Percentiles rank a stretch among this genome's conserved stretches.
These are phyloP conservation scores for Leptonema lineaticorne DNA, from an alignment of 1,140 invertebrate species.

Conservation along the genomic window DNA sequence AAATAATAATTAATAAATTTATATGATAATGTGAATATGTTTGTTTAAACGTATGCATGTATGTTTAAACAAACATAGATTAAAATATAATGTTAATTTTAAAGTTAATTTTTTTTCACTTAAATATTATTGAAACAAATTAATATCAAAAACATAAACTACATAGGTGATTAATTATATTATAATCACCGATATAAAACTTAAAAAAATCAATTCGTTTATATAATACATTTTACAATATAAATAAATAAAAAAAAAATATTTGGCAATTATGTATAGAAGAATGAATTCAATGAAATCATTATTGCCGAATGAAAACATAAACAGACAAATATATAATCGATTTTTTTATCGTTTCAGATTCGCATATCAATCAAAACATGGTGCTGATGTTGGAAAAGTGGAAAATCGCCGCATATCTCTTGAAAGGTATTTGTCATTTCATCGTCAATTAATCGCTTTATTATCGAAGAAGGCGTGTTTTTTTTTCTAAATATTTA, in stretches of 20 bases:
- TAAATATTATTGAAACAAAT: too few species aligned
- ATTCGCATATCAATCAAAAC: slow-evolving; percentile 3
- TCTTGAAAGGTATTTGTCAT: slow-evolving; percentile 1
- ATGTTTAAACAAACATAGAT: too few species aligned
- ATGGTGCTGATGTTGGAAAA: neutral
- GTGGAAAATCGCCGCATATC: neutral
- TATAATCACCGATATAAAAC: neutral
- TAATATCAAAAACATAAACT: too few species aligned
- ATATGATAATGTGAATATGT: too few species aligned
- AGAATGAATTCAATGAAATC: neutral
- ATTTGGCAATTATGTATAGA: neutral
- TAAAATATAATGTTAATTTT: too few species aligned
- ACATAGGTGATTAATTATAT: neutral
- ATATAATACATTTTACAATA: neutral
- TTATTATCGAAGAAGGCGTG: neutral
- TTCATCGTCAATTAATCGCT: neutral
- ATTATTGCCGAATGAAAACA: neutral
- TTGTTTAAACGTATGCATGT: too few species aligned
- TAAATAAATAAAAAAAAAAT: neutral
- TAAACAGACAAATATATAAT: neutral
- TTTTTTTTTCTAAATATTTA: neutral
- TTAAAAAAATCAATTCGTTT: neutral
- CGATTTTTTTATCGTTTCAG: slow-evolving; percentile 1
- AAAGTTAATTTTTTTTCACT: too few species aligned
- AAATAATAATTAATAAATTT: too few species aligned